These are phyloP conservation scores for Drosophila prolongata DNA, from an alignment of 2,888 invertebrate species.

Conservation along the genomic window DNA sequence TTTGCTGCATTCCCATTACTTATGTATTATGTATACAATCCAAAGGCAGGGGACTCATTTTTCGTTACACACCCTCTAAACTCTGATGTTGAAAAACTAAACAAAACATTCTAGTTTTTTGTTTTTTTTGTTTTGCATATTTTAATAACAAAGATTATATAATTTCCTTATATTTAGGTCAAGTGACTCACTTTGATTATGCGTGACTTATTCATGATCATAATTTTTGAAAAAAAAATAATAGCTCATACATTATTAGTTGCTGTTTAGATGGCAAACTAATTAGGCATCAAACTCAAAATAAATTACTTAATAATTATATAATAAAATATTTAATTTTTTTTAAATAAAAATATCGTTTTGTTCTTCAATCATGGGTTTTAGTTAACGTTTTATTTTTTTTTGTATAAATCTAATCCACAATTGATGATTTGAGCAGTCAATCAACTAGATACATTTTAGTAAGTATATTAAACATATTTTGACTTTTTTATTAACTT, in stretches of 20 bases:
- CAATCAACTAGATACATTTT: too few relatives aligned
- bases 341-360: too few relatives aligned
- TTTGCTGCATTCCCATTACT: slow-evolving; percentile 6
- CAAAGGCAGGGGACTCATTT: neutral
- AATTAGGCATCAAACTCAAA: neutral
- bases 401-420: too few relatives aligned
- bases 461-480: too few relatives aligned
- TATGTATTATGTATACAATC: neutral
- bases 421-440: too few relatives aligned
- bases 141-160: neutral
- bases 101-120: neutral
- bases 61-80: too few relatives aligned
- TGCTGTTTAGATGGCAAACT: neutral
- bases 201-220: neutral
- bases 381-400: too few relatives aligned
- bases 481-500: too few relatives aligned
- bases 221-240: neutral
- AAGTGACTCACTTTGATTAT: neutral
- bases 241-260: neutral
- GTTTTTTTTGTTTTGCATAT: neutral
- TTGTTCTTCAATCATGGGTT: too few relatives aligned
- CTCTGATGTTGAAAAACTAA: neutral
- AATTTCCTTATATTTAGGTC: neutral
- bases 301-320: too few relatives aligned
- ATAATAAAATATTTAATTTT: too few relatives aligned